Evolutionary conservation across 1,140 invertebrate species (phyloP).

Genomic region (Nasonia longicornis): DNA sequence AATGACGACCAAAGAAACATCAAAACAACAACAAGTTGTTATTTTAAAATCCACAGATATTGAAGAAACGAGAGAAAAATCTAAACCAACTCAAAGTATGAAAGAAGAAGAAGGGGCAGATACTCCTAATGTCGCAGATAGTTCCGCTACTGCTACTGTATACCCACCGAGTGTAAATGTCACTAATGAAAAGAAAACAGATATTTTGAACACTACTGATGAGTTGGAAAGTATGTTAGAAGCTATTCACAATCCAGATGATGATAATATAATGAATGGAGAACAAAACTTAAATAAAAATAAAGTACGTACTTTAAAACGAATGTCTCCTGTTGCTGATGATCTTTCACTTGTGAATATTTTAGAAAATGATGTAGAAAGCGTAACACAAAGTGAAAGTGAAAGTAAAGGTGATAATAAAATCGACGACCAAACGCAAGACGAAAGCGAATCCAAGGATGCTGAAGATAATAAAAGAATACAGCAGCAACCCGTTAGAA

Average conservation of each 20-base stretch:
- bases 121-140: slow-evolving; percentile 32
- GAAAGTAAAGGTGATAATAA: slow-evolving; percentile 44
- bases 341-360: slow-evolving; percentile 66
- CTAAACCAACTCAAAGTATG: slow-evolving; percentile 12
- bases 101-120: slow-evolving; percentile 44
- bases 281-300: slow-evolving; percentile 52
- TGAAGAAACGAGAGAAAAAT: slow-evolving; percentile 36
- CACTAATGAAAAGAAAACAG: slow-evolving; percentile 51
- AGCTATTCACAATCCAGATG: slow-evolving; percentile 67
- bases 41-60: slow-evolving; percentile 31
- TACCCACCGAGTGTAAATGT: background rate
- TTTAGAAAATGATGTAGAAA: slow-evolving; percentile 64
- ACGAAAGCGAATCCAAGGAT: background rate
- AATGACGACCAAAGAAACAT: slow-evolving; percentile 57
- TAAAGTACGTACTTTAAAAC: slow-evolving; percentile 54
- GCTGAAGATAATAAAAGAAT: slow-evolving; percentile 7
- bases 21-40: slow-evolving; percentile 51
- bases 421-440: slow-evolving; percentile 27
- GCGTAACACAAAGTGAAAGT: slow-evolving; percentile 40
- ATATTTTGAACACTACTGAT: slow-evolving; percentile 64
- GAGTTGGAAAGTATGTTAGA: slow-evolving; percentile 67
- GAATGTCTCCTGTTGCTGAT: slow-evolving; percentile 65
- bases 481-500: background rate
- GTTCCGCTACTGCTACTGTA: background rate
- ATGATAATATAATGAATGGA: slow-evolving; percentile 58